Evolutionary conservation across 2,888 invertebrate genomes (phyloP).

Genomic region (Sicus ferrugineus): DNA sequence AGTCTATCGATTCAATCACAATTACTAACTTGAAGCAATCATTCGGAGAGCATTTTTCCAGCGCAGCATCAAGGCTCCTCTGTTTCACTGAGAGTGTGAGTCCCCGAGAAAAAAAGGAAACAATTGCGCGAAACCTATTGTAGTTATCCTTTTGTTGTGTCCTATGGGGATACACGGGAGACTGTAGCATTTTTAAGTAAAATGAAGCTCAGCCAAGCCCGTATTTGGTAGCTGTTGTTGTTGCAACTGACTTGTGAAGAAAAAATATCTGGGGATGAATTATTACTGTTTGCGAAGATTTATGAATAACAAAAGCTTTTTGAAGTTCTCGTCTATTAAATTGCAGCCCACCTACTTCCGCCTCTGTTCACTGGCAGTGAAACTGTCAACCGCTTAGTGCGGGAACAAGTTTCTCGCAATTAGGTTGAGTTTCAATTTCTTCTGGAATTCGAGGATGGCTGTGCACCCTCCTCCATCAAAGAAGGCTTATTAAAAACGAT

Average conservation of each 20-base stretch:
- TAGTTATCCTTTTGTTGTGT: constrained; percentile 32
- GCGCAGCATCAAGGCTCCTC: not conserved
- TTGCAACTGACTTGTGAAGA: not conserved
- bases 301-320: constrained; percentile 53
- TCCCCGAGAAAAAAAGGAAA: constrained; percentile 20
- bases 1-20: constrained; percentile 30
- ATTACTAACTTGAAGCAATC: constrained; percentile 45
- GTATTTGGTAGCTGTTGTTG: constrained; percentile 12
- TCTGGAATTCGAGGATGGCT: constrained; percentile 33
- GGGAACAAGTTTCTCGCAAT: constrained; percentile 59
- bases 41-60: constrained; percentile 45
- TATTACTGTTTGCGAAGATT: constrained; percentile 58
- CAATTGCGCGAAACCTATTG: constrained; percentile 24
- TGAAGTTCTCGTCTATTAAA: constrained; percentile 39
- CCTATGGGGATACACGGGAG: constrained; percentile 20
- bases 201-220: not conserved
- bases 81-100: not conserved
- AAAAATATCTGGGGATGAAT: constrained; percentile 52
- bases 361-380: constrained; percentile 24
- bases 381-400: constrained; percentile 52
- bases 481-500: constrained; percentile 31
- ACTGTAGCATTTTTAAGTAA: constrained; percentile 21
- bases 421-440: constrained; percentile 62
- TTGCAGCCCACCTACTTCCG: constrained; percentile 32
- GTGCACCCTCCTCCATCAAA: not conserved